Base-by-base conservation (phyloP, 2,888 invertebrate species). In the Coleophora deauratella region DNA sequence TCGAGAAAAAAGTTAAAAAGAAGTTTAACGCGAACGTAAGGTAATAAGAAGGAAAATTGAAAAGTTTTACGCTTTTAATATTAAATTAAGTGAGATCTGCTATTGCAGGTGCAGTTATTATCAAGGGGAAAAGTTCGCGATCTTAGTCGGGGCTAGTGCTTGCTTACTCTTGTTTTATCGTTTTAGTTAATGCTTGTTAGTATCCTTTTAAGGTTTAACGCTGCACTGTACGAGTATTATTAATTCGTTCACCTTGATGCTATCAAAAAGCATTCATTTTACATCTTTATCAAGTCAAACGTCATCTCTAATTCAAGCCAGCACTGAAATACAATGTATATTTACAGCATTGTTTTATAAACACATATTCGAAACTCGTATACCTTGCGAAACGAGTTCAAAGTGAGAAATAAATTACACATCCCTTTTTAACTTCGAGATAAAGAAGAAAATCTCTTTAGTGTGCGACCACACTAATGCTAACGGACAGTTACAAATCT, bases 131-230 rank as follows among this genome's bases (percentile, higher is more conserved):
- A 38, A 44, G 44, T 49, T 46, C 34, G 42, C 43, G 44, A 33
- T 42, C 42, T 35, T 10, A 35, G 36, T 36, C 36, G 28, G 14
- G 38, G 55, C 66, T 56, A 46, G 52, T 43, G 59, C 66, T 56
- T 41, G 41, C 55, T 58, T 50, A 42, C 50, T 64, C 66, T 70
- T 70, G 67, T 74, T 72, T 72, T 69, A 66, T 49, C 70, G 64
- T 68, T 73, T 73, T 69, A 65, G 62, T 74, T 73, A 66, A 71
- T 71, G 71, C 73, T 69, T 75, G 70, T 75, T 73, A 69, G 63
- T 70, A 72, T 71, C 69, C 63, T 58, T 73, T 72, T 72, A 72
- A 63, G 55, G 61, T 67, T 50, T 46, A 57, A 50, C 57, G 67
- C 70, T 68, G 50, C 52, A 53, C 62, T 68, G 57, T 52, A 58